Conservation (phyloP, 2,888 invertebrate species). For the Amorpha juglandis region DNA sequence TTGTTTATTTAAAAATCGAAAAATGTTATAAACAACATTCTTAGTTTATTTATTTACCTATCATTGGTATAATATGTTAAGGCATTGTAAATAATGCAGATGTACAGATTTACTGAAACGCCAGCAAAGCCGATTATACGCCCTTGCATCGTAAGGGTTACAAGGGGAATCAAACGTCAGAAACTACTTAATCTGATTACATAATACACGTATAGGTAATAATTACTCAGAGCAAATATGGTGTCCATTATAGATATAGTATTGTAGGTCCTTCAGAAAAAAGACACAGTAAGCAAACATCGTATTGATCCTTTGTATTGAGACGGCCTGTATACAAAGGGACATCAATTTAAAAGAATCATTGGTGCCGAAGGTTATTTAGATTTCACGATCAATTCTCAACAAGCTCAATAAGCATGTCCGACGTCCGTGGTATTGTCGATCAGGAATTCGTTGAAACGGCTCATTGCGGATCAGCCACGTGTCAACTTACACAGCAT, state of each 20-base stretch:
- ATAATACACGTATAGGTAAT: background rate
- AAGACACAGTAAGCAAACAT: background rate
- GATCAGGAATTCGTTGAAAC: slow-evolving; percentile 56
- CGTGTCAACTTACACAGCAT: slow-evolving; percentile 47
- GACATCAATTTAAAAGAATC: slow-evolving; percentile 1
- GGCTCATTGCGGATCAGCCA: slow-evolving; percentile 56
- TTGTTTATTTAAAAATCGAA: background rate
- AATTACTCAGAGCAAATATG: background rate
- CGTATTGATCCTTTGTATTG: background rate
- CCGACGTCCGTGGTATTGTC: slow-evolving; percentile 53
- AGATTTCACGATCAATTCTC: slow-evolving; percentile 43
- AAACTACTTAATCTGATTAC: slow-evolving; percentile 8
- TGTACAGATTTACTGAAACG: background rate
- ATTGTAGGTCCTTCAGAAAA: background rate
- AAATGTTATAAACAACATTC: background rate
- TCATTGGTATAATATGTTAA: background rate
- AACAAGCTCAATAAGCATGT: slow-evolving; percentile 50
- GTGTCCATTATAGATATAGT: no score
- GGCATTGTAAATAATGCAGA: background rate
- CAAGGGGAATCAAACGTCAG: slow-evolving; percentile 18
- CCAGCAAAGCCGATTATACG: slow-evolving; percentile 12
- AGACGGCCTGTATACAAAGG: background rate
- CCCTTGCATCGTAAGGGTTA: slow-evolving; percentile 19
- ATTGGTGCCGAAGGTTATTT: slow-evolving; percentile 16
- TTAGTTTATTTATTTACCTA: no score